Base-by-base conservation (phyloP, 1,140 invertebrate genomes). In the Papilio machaon region DNA sequence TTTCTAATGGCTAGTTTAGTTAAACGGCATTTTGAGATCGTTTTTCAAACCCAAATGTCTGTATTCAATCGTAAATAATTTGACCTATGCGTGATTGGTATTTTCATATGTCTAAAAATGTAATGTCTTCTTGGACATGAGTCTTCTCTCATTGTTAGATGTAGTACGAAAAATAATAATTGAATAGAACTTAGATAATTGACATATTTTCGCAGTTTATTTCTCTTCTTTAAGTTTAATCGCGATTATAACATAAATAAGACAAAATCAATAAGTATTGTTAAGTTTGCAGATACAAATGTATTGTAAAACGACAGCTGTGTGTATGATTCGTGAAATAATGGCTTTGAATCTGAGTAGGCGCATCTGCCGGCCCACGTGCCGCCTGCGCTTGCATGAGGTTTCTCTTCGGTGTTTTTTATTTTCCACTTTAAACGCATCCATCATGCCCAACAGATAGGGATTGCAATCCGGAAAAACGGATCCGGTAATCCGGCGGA, bases 321-420 rank as follows among this genome's bases (percentile, higher is more conserved):
- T 85, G 88, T 81, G 82, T 83, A 85, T 87, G 82, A 86, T 86
- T 86, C 86, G 82, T 82, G 80, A 86, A 89, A 91, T 93, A 84
- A 83, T 86, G 78, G 81, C 73, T 85, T 86, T 88, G 82, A 85
- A 82, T 85, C 84, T 79, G 86, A 88, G 86, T 87, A 85, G 86
- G 86, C 81, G 88, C 93, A 94, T 94, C 91, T 94, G 92, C 89
- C 93, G 81, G 83, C 93, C 93, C 93, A 94, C 93, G 93, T 94
- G 92, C 91, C 91, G 85, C 89, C 87, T 83, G 82, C 91, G 88
- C 88, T 84, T 85, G 88, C 87, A 86, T 87, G 82, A 91, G 86
- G 88, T 93, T 92, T 92, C 90, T 90, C 88, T 87, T 86, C 64
- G 85, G 85, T 87, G 82, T 78, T 80, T 90, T 91, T 91, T 89